Base-by-base conservation (phyloP, 2,797 vertebrate species). In the Sciurus vulgaris region DNA sequence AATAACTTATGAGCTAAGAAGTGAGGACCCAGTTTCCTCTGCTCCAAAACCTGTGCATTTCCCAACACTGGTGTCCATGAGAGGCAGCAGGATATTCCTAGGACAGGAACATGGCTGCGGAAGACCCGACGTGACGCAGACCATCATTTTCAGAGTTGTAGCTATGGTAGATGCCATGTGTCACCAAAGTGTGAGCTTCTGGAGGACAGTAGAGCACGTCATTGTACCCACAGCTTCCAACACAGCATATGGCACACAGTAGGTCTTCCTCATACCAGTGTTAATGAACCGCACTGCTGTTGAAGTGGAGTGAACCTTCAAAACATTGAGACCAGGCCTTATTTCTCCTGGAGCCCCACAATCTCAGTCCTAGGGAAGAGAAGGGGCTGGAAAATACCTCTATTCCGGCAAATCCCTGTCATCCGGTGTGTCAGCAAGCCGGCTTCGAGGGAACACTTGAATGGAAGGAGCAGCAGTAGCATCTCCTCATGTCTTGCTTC, bases 21-120 rank as follows among this genome's bases (percentile, higher is more conserved):
- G 24, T 47, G 15, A 65, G 54, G 72, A 22, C 2, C 12, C 30
- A 44, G 38, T 24, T 84, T 59, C 33, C 3, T 14, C 20, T 14
- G 49, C 11, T 33, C n/a, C n/a, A 35, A 61, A 38, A 61, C 2
- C 49, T 73, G 35, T 11, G 35, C 6, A 8, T 61, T 61, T 79
- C 63, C n/a, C 35, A 49, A 49, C 0, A 18, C 1, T 3, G 1
- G 1, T 54, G n/a, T 7, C 0, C 12, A 22, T 4, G 20, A 49
- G n/a, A 33, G 14, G 49, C 35, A 41, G 22, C 14, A 11, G 28
- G 49, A 9, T 1, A 2, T 6, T 13, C 28, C 30, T 3, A 5
- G 22, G 18, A 35, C 33, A 59, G 65, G n/a, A 20, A 83, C 41
- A 7, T 1, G 28, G 78, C 73, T 30, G 10, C 13, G 13, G 4